These are phyloP conservation scores for Pseudococcus viburni DNA, from an alignment of 2,888 invertebrate species.

Conservation along the genomic window DNA sequence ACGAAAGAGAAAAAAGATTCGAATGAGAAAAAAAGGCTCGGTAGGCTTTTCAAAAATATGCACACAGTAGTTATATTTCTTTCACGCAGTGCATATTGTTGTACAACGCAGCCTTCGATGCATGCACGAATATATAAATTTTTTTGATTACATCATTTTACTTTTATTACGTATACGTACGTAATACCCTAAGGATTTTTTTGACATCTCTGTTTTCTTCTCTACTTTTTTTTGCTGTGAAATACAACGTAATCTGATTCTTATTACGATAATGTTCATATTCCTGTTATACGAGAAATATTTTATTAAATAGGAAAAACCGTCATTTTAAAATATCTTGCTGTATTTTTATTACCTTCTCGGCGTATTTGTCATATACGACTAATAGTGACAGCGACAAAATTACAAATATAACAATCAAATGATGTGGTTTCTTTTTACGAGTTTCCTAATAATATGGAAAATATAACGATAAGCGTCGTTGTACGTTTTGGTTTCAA, in stretches of 20 bases:
- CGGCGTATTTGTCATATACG: constrained; percentile 30
- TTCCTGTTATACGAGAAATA: constrained; percentile 28
- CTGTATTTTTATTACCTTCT: constrained; percentile 35
- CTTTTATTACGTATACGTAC: constrained; percentile 20
- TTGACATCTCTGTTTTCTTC: constrained; percentile 14
- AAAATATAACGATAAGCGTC: constrained; percentile 31
- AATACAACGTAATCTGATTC: constrained; percentile 51
- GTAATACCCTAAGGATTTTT: constrained; percentile 22
- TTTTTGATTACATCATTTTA: constrained; percentile 49
- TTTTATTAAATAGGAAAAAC: constrained; percentile 54
- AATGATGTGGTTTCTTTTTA: constrained; percentile 37
- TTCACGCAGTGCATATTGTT: not conserved
- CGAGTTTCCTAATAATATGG: constrained; percentile 37
- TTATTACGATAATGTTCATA: constrained; percentile 48
- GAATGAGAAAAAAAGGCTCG: no score
- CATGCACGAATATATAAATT: constrained; percentile 4
- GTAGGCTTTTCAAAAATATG: not conserved
- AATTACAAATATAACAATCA: constrained; percentile 51
- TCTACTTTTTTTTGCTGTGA: not conserved
- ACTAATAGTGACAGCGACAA: constrained; percentile 38
- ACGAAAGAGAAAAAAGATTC: no score
- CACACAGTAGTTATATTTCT: constrained; percentile 3
- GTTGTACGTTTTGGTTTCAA: not conserved
- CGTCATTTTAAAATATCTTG: constrained; percentile 49
- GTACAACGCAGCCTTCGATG: not conserved